Evolutionary conservation across 2,888 invertebrate genomes (phyloP).

Genomic region (Tenthredo mesomela): DNA sequence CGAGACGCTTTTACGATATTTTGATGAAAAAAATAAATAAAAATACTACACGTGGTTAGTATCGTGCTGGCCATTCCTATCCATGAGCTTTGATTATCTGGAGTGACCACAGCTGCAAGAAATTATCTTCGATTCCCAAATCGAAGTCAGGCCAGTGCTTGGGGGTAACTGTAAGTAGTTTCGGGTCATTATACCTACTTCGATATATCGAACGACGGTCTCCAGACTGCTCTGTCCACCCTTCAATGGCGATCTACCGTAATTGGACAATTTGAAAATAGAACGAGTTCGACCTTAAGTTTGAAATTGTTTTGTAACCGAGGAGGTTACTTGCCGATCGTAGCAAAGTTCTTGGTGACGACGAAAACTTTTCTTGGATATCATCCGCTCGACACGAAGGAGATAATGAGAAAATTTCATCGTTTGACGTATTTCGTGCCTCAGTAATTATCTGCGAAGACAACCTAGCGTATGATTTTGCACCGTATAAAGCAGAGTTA

Average conservation of each 20-base stretch:
- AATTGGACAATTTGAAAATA: conserved; percentile 22
- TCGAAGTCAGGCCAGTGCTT: background rate
- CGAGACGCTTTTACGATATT: background rate
- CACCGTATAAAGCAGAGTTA: background rate
- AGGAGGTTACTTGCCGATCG: conserved; percentile 10
- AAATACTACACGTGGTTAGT: background rate
- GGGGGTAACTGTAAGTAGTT: conserved; percentile 23
- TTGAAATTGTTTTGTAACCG: conserved; percentile 39
- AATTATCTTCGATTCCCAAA: conserved; percentile 41
- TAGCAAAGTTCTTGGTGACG: background rate
- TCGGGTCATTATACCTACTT: conserved; percentile 29
- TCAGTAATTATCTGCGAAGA: conserved; percentile 29
- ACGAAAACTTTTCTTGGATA: conserved; percentile 30
- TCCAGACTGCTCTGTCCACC: background rate
- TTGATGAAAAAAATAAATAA: background rate
- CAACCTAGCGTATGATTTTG: conserved; percentile 35
- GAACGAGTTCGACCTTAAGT: conserved; percentile 15
- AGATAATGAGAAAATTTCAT: conserved; percentile 43
- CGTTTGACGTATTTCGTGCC: conserved; percentile 46
- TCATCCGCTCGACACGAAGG: conserved; percentile 8
- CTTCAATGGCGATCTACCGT: background rate
- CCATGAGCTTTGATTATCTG: conserved; percentile 5
- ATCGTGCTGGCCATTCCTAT: background rate
- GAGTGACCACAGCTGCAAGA: conserved; percentile 35
- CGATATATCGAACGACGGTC: background rate